phyloP scores from a whole-genome alignment of 2,797 vertebrate genomes.

The Potorous gilbertii region DNA sequence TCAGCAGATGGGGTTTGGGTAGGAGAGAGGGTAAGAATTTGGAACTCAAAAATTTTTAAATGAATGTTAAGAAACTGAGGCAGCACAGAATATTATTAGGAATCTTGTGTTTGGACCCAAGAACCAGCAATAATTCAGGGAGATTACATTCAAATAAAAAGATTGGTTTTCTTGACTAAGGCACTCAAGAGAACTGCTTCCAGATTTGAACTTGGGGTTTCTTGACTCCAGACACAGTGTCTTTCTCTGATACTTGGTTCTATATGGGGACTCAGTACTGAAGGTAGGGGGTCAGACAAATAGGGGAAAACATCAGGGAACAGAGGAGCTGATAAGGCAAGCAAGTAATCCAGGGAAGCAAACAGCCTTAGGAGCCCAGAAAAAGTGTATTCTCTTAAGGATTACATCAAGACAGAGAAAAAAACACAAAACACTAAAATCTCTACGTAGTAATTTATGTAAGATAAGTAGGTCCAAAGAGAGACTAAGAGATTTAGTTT shows the following conservation, averaged over 20 bases:
- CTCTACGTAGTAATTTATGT: background rate
- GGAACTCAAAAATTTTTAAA: background rate
- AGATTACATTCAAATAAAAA: background rate
- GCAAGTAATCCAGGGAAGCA: slow-evolving; percentile 1
- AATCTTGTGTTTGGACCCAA: background rate
- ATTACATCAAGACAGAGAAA: background rate
- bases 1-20: background rate
- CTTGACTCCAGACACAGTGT: background rate
- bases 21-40: background rate
- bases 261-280: background rate
- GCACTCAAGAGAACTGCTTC: background rate
- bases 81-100: background rate
- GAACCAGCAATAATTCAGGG: background rate
- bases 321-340: background rate
- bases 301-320: background rate
- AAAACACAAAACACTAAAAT: background rate
- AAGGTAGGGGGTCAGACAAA: background rate
- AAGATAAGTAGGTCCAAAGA: background rate
- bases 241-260: background rate
- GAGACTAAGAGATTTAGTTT: background rate
- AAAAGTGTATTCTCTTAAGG: background rate
- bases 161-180: background rate
- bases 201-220: background rate
- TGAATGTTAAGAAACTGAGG: background rate
- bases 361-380: background rate